Evolutionary conservation across 1,140 invertebrate genomes (phyloP).

Genomic region (Ctenoplectra terminalis): DNA sequence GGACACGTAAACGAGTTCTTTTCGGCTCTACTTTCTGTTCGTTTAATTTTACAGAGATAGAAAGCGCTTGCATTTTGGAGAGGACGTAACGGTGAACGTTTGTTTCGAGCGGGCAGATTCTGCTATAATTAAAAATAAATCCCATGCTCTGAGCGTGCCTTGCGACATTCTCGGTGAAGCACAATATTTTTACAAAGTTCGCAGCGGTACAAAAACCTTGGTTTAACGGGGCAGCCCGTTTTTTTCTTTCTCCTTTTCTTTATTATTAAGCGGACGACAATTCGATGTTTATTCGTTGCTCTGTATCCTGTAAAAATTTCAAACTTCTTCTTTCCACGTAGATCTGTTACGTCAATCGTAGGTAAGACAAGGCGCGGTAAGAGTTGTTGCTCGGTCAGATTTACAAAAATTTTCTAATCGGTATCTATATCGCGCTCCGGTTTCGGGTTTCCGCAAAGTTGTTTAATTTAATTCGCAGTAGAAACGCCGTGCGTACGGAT

Average conservation of each 20-base stretch:
- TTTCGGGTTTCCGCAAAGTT: not conserved
- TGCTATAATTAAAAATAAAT: constrained; percentile 6
- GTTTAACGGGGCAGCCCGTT: not conserved
- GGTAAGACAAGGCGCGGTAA: no score
- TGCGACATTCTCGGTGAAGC: not conserved
- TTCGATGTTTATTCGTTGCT: not conserved
- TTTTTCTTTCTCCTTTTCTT: no score
- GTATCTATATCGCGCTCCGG: not conserved
- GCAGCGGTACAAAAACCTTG: not conserved
- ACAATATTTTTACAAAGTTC: not conserved
- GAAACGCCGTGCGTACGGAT: not conserved
- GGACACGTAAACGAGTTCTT: not conserved
- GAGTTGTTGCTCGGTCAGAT: not conserved
- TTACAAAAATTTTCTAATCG: constrained; percentile 11
- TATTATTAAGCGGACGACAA: no score
- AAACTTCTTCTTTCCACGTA: not conserved
- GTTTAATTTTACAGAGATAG: not conserved
- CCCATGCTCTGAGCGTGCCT: no score
- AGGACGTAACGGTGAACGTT: not conserved
- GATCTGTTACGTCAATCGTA: no score
- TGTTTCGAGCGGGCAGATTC: not conserved
- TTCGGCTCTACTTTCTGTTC: not conserved
- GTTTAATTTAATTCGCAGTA: not conserved
- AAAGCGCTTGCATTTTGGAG: not conserved
- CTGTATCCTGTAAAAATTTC: not conserved